Conservation (phyloP, 2,113 vertebrate genomes). For the Stomatorhinus ivindoensis region DNA sequence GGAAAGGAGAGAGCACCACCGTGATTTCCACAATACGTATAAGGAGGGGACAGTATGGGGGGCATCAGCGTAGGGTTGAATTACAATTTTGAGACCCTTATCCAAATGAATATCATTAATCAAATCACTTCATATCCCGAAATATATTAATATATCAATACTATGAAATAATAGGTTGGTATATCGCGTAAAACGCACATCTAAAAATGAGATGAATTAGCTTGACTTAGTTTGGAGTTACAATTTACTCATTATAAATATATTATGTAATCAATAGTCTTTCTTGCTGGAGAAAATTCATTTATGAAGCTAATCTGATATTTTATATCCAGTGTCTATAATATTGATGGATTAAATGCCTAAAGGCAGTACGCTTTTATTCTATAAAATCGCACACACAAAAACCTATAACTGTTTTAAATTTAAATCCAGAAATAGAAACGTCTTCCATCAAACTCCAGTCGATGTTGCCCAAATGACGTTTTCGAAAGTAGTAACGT, state of each 20-base stretch:
- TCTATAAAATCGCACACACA: neutral
- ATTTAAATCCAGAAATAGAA: neutral
- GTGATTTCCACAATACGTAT: conserved; percentile 24
- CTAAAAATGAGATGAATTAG: neutral
- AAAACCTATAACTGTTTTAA: neutral
- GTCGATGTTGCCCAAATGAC: neutral
- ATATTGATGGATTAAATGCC: neutral
- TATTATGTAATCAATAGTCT: neutral
- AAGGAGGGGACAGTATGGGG: neutral
- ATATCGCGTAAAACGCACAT: neutral
- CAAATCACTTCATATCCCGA: neutral
- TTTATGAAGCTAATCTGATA: neutral
- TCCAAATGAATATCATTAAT: neutral
- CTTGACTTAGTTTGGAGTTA: neutral
- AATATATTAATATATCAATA: neutral
- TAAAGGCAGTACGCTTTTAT: neutral
- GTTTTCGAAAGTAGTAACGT: neutral
- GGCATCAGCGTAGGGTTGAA: neutral
- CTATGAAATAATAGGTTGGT: neutral
- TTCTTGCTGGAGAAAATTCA: neutral
- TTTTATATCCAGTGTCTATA: neutral
- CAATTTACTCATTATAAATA: neutral
- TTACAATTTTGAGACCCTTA: neutral
- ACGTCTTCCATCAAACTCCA: neutral
- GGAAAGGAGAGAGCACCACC: neutral